Evolutionary conservation across 1,140 invertebrate genomes (phyloP).

Genomic region (Musca vetustissima): DNA sequence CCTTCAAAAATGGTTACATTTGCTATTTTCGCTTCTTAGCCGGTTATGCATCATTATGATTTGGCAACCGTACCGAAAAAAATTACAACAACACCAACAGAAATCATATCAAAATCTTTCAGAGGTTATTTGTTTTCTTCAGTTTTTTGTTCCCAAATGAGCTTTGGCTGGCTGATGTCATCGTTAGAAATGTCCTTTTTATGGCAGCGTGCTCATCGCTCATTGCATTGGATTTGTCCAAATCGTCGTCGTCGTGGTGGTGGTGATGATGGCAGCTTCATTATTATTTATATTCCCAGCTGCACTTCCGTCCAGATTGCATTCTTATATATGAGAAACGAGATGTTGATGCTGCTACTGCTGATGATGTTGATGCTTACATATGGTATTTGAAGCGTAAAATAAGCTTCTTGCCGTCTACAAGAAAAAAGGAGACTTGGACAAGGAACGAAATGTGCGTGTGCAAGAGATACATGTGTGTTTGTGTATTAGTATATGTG

Average conservation of each 20-base stretch:
- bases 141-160: no score
- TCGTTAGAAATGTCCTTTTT: constrained; percentile 11
- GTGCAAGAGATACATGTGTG: neutral
- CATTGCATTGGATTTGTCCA: no score
- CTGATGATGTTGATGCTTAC: neutral
- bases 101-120: neutral
- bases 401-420: constrained; percentile 20
- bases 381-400: constrained; percentile 15
- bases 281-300: constrained; percentile 24
- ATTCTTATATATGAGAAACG: neutral
- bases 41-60: constrained; percentile 22
- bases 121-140: constrained; percentile 17
- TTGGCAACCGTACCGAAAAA: neutral
- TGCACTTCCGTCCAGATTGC: constrained; percentile 22
- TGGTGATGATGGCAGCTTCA: neutral
- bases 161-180: neutral
- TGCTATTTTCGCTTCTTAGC: neutral
- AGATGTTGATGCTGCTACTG: no score
- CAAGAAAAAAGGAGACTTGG: no score
- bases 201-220: no score
- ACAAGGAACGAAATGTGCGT: neutral
- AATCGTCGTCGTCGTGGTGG: no score
- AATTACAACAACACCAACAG: no score
- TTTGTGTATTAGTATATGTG: neutral
- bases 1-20: neutral